These are phyloP conservation scores for Corvus hawaiiensis DNA, from an alignment of 2,113 vertebrate genomes.

Conservation along the genomic window DNA sequence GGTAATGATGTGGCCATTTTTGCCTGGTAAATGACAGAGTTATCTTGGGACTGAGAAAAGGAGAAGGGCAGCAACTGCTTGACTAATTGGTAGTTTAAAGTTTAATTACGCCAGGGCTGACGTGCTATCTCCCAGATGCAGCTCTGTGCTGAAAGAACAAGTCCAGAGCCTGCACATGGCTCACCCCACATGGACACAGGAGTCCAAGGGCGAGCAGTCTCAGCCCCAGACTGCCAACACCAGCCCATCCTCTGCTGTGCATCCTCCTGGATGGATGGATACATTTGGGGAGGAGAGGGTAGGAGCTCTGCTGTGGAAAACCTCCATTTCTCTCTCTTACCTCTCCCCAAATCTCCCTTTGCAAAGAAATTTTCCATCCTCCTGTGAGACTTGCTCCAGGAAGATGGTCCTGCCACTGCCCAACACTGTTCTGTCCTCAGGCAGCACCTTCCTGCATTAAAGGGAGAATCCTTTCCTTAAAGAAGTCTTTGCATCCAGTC, in stretches of 20 bases:
- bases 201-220: not conserved
- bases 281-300: accelerated
- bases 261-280: not conserved
- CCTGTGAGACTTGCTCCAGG: not conserved
- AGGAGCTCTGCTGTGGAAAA: not conserved
- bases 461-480: not conserved
- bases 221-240: too few relatives aligned
- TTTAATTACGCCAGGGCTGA: conserved; percentile 63
- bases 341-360: not conserved
- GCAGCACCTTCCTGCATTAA: not conserved
- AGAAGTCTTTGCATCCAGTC: not conserved
- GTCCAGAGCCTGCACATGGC: not conserved
- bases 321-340: not conserved
- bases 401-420: not conserved
- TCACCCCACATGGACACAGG: accelerated
- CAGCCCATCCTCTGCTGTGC: not conserved
- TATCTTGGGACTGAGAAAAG: conserved; percentile 48
- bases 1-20: conserved; percentile 69
- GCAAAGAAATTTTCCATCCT: not conserved
- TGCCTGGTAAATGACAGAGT: conserved; percentile 64
- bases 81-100: conserved; percentile 74
- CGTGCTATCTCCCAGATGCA: not conserved
- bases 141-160: not conserved
- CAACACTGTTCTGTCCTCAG: not conserved
- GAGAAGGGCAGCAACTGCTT: conserved; percentile 56